A percentile compares a stretch with the other conserved stretches of the same genome.
These are phyloP conservation scores for Rambutsinella grinnellia DNA, from an alignment of 2,888 invertebrate species.

Conservation along the genomic window DNA sequence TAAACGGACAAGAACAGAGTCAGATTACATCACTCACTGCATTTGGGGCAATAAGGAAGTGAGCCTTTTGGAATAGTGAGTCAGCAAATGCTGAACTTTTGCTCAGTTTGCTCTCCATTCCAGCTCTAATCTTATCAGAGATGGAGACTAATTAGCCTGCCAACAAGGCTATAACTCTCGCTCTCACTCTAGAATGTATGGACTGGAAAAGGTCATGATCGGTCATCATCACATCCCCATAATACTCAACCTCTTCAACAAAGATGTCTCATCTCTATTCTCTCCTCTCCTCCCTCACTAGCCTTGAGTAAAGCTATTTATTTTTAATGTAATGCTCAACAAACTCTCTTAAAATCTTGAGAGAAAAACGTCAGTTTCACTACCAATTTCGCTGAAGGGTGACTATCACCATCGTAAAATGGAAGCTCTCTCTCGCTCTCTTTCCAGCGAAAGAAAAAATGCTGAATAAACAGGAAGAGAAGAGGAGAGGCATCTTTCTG, in stretches of 20 bases:
- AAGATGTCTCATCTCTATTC: background rate
- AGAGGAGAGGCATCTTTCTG: background rate
- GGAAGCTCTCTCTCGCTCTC: background rate
- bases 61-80: background rate
- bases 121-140: constrained; percentile 15
- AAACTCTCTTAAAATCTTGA: too few species aligned
- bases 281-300: too few species aligned
- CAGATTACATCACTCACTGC: background rate
- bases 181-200: background rate
- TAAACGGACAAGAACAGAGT: background rate
- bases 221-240: constrained; percentile 31
- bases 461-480: background rate
- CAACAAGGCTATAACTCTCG: constrained; percentile 1
- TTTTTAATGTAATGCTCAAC: too few species aligned
- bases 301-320: too few species aligned
- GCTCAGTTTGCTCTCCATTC: background rate
- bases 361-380: too few species aligned
- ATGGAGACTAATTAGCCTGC: background rate
- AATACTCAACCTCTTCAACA: background rate
- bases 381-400: background rate
- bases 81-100: background rate
- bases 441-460: background rate
- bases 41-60: background rate
- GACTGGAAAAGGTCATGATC: constrained; percentile 35
- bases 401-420: background rate